phyloP scores from a whole-genome alignment of 2,113 vertebrate genomes.

The Paraplagusia blochii region DNA sequence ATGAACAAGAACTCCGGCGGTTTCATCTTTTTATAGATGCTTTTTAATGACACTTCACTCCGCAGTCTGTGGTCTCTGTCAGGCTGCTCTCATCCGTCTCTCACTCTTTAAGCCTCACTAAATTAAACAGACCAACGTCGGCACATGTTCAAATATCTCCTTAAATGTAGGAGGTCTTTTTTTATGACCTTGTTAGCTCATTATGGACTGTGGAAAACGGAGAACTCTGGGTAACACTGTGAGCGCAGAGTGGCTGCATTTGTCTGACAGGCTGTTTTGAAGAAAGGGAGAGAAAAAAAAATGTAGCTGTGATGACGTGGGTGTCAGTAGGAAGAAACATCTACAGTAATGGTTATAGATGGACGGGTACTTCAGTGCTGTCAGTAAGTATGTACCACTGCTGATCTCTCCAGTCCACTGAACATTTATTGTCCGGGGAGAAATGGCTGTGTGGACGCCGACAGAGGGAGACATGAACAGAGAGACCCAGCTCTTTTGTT shows the following conservation, averaged over 20 bases:
- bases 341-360: too few relatives aligned
- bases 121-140: conserved; percentile 61
- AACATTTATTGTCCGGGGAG: conserved; percentile 38
- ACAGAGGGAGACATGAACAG: conserved; percentile 16
- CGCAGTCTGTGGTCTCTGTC: conserved; percentile 53
- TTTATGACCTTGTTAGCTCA: conserved; percentile 55
- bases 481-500: not conserved
- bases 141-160: conserved; percentile 50
- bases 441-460: too few relatives aligned
- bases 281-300: conserved; percentile 24
- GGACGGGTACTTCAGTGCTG: too few relatives aligned
- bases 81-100: conserved; percentile 46
- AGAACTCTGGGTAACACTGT: too few relatives aligned
- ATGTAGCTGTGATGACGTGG: conserved; percentile 3
- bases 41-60: conserved; percentile 46
- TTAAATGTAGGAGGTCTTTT: conserved; percentile 57
- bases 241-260: conserved; percentile 4
- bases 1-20: conserved; percentile 48
- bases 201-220: conserved; percentile 36
- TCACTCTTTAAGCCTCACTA: conserved; percentile 50
- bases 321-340: not conserved
- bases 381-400: too few relatives aligned
- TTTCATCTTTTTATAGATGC: conserved; percentile 43
- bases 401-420: conserved; percentile 9
- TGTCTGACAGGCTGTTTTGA: conserved; percentile 31